Evolutionary conservation across 2,888 invertebrate genomes (phyloP).

Genomic region (Aphidius colemani): DNA sequence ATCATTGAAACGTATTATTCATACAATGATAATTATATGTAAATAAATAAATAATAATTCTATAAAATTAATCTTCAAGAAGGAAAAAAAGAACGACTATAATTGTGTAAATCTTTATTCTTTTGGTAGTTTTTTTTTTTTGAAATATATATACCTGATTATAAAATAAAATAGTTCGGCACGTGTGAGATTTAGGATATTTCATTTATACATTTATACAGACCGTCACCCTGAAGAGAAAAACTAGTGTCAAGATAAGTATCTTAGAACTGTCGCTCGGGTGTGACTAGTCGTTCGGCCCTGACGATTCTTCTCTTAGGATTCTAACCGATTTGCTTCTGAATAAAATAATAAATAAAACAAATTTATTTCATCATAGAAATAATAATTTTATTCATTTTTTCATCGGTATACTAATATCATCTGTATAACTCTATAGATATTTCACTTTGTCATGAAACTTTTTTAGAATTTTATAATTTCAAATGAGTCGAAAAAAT

Average conservation of each 20-base stretch:
- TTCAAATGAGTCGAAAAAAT: no score
- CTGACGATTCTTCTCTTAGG: slow-evolving; percentile 15
- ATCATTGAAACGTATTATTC: neutral
- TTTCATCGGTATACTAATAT: no score
- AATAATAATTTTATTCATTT: neutral
- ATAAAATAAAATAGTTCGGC: slow-evolving; percentile 5
- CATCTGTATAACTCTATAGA: no score
- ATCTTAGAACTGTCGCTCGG: slow-evolving; percentile 45
- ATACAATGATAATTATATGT: neutral
- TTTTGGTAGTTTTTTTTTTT: neutral
- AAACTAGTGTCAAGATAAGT: slow-evolving; percentile 49
- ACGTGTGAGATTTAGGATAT: slow-evolving; percentile 33
- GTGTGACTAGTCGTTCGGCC: slow-evolving; percentile 44
- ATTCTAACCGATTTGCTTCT: slow-evolving; percentile 21
- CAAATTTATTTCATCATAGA: neutral
- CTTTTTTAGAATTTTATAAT: no score
- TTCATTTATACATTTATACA: slow-evolving; percentile 19
- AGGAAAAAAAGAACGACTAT: neutral
- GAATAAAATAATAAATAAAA: neutral
- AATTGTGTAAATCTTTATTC: neutral
- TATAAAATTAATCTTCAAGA: neutral
- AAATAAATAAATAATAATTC: no score
- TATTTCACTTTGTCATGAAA: no score
- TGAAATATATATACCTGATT: no score
- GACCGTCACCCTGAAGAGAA: slow-evolving; percentile 34